Evolutionary conservation across 2,113 vertebrate genomes (phyloP).

Genomic region (Benitochromis conjunctus): DNA sequence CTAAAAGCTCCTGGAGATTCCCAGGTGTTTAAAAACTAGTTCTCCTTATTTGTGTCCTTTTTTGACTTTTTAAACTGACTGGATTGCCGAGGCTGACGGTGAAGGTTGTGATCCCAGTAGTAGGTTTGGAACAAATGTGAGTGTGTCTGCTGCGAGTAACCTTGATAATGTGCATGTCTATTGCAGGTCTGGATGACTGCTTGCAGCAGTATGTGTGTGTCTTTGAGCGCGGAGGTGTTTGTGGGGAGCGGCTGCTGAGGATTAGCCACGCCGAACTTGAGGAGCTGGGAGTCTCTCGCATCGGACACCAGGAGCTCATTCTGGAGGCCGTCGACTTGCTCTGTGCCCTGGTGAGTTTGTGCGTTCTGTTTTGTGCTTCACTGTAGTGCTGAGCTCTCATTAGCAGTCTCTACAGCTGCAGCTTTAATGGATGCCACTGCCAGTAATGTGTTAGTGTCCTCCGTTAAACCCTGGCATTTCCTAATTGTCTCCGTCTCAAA

Average conservation of each 20-base stretch:
- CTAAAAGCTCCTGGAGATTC: neutral
- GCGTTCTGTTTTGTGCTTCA: neutral
- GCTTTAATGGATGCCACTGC: neutral
- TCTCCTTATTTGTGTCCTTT: neutral
- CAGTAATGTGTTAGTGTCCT: neutral
- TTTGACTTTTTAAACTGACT: neutral
- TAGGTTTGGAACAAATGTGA: neutral
- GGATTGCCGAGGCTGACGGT: neutral
- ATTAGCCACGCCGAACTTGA: conserved; percentile 97
- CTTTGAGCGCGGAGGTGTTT: conserved; percentile 93
- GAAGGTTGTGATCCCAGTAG: neutral
- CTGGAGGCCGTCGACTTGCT: conserved; percentile 95
- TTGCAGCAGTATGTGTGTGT: conserved; percentile 96
- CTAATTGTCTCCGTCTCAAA: neutral
- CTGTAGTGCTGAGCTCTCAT: neutral
- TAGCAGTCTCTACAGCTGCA: neutral
- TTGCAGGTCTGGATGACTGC: conserved; percentile 91
- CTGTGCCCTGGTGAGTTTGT: conserved; percentile 86
- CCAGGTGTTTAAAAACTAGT: fast-evolving
- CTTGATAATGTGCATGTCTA: conserved; percentile 5
- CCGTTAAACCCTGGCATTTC: neutral
- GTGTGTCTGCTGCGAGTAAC: neutral
- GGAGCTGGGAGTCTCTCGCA: conserved; percentile 93
- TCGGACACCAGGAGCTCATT: conserved; percentile 96
- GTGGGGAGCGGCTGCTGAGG: conserved; percentile 90